Conservation (phyloP, 2,797 vertebrate species). For the Enteromius fasciolatus region DNA sequence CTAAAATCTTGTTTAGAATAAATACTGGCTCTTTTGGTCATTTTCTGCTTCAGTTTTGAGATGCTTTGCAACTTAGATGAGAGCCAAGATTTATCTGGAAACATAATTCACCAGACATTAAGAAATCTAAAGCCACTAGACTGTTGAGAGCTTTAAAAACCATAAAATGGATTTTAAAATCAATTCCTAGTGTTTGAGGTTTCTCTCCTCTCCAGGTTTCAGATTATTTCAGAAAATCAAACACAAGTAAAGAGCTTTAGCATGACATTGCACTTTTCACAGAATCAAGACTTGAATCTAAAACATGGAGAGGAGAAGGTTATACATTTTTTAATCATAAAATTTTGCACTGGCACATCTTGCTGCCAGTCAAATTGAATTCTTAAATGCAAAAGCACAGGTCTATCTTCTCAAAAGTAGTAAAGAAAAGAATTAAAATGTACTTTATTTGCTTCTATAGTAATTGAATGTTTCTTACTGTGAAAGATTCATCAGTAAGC, state of each 20-base stretch:
- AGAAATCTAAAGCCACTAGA: constrained; percentile 16
- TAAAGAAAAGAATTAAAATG: neutral
- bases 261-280: constrained; percentile 12
- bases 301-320: too few relatives aligned
- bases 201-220: constrained; percentile 18
- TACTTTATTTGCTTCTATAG: neutral
- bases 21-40: neutral
- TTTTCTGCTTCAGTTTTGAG: constrained; percentile 1
- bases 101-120: constrained; percentile 16
- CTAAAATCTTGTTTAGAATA: neutral
- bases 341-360: too few relatives aligned
- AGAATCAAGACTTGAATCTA: neutral
- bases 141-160: constrained; percentile 34
- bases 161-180: constrained; percentile 41
- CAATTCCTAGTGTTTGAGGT: constrained; percentile 23
- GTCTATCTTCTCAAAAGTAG: neutral
- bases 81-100: constrained; percentile 6
- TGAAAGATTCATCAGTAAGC: neutral
- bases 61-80: neutral
- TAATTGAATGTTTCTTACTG: neutral
- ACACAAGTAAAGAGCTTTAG: neutral
- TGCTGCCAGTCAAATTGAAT: neutral
- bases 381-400: neutral
- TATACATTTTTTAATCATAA: too few relatives aligned
- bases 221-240: neutral